Conservation (phyloP, 2,113 vertebrate genomes). For the Poeciliopsis retropinna region DNA sequence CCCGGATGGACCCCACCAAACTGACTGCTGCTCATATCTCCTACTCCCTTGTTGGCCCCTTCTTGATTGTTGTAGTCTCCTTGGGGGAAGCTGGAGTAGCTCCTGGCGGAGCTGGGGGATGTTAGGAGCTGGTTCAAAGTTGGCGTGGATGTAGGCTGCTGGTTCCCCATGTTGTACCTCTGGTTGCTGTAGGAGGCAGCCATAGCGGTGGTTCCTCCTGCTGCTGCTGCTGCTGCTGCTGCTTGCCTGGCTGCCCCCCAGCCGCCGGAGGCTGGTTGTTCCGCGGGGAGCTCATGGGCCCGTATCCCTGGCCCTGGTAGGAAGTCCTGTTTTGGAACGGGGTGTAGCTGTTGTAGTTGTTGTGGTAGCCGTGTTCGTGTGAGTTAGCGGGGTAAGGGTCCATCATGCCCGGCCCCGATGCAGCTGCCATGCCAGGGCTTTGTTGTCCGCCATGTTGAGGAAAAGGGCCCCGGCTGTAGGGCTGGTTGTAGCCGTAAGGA, state of each 20-base stretch:
- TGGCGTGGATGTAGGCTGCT: conserved; percentile 91
- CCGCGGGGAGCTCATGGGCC: conserved; percentile 83
- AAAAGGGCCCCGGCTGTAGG: conserved; percentile 94
- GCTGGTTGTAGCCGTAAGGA: conserved; percentile 92
- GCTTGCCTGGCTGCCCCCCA: conserved; percentile 89
- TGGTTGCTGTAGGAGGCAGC: conserved; percentile 84
- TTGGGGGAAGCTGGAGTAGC: conserved; percentile 90
- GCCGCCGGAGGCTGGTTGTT: conserved; percentile 81
- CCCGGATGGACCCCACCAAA: conserved; percentile 88
- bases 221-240: conserved; percentile 87
- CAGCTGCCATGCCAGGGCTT: conserved; percentile 98
- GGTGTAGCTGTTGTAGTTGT: conserved; percentile 94
- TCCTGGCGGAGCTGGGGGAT: conserved; percentile 90
- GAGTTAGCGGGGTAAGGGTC: conserved; percentile 89
- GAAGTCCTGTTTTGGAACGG: conserved; percentile 89
- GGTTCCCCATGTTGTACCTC: conserved; percentile 83
- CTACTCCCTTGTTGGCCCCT: conserved; percentile 86
- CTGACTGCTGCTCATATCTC: conserved; percentile 83
- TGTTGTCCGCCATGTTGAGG: conserved; percentile 99
- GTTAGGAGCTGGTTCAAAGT: conserved; percentile 97
- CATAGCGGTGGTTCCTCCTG: conserved; percentile 86
- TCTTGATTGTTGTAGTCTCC: conserved; percentile 90
- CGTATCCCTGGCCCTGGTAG: conserved; percentile 90
- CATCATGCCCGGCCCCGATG: conserved; percentile 87
- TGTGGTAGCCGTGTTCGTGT: conserved; percentile 91